Evolutionary conservation across 37 sponge, comb jelly and placozoan genomes (phyloP).

Genomic region (Halisarca cf. caerulea): DNA sequence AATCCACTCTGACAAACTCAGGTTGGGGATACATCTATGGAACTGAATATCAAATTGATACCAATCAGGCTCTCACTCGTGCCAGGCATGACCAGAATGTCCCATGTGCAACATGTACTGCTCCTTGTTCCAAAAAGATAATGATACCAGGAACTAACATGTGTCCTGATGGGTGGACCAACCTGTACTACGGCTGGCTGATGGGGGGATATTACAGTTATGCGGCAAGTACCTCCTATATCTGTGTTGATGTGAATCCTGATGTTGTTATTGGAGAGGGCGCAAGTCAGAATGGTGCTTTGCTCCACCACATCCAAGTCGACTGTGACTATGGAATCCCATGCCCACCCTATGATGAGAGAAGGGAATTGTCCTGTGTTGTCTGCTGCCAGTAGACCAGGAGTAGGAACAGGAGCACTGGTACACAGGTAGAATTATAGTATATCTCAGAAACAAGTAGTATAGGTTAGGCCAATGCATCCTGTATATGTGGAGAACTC

Average conservation of each 20-base stretch:
- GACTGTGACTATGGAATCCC: slow-evolving; percentile 36
- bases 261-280: slow-evolving; percentile 23
- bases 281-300: slow-evolving; percentile 17
- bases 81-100: neutral
- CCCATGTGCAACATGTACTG: slow-evolving; percentile 30
- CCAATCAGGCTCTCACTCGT: neutral
- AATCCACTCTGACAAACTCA: neutral
- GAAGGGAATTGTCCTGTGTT: slow-evolving; percentile 52
- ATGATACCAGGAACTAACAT: slow-evolving; percentile 22
- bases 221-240: neutral
- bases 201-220: neutral
- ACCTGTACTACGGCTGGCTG: slow-evolving; percentile 5
- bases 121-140: neutral
- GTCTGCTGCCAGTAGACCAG: slow-evolving; percentile 46
- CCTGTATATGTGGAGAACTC: too few relatives aligned
- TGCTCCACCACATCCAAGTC: slow-evolving; percentile 42
- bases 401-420: too few relatives aligned
- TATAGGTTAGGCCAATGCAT: too few relatives aligned
- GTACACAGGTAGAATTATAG: too few relatives aligned
- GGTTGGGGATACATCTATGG: slow-evolving; percentile 24
- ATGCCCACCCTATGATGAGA: slow-evolving; percentile 48
- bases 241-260: slow-evolving; percentile 57
- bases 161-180: slow-evolving; percentile 22
- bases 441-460: too few relatives aligned
- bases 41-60: slow-evolving; percentile 25